A percentile compares a stretch with the other conserved stretches of the same genome.
Conservation (phyloP, 2,113 vertebrate species). For the Paradoxurus hermaphroditus region DNA sequence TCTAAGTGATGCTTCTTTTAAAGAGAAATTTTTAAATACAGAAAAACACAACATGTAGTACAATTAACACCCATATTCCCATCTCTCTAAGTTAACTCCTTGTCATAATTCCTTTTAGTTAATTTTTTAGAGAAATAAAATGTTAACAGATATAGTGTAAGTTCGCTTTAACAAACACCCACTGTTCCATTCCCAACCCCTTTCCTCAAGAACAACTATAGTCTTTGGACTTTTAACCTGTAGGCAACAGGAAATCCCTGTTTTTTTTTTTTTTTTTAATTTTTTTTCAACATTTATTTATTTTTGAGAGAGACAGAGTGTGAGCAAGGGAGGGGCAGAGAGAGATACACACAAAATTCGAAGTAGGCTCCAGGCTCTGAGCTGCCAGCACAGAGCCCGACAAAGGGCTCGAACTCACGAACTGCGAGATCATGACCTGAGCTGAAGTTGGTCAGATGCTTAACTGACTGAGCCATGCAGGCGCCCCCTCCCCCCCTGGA, state of each 20-base stretch:
- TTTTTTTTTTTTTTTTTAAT: too few species aligned
- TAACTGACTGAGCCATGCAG: too few species aligned
- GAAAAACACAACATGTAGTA: not conserved
- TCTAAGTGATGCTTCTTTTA: not conserved
- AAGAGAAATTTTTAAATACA: not conserved
- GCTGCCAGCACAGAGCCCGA: too few species aligned
- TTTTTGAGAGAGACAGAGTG: too few species aligned
- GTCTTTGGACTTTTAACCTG: not conserved
- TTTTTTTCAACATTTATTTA: too few species aligned
- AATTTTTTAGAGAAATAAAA: not conserved
- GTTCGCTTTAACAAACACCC: not conserved
- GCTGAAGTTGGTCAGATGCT: too few species aligned
- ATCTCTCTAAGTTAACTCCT: not conserved
- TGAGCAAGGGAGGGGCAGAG: too few species aligned
- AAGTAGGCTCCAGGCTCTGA: too few species aligned
- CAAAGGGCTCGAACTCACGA: too few species aligned
- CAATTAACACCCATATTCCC: not conserved
- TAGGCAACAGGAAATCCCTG: not conserved
- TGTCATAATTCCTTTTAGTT: not conserved
- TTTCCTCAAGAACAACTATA: not conserved
- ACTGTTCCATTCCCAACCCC: not conserved
- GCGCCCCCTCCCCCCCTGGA: too few species aligned
- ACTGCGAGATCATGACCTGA: too few species aligned
- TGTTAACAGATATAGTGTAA: not conserved
- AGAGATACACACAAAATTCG: too few species aligned